phyloP scores from a whole-genome alignment of 2,888 invertebrate genomes.

The Drosophila tanythrix region DNA sequence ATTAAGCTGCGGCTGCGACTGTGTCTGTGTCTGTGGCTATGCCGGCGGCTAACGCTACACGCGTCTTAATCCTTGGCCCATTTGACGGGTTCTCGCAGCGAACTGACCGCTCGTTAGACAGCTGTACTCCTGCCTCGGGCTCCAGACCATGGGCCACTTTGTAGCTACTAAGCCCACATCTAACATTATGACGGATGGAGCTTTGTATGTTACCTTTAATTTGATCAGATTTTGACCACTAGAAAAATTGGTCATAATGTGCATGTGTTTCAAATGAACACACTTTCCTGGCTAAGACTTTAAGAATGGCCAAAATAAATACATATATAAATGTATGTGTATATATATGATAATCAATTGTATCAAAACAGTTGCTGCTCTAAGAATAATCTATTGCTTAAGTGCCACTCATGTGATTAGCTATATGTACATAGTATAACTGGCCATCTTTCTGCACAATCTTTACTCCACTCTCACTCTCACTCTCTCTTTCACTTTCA shows the following conservation, averaged over 20 bases:
- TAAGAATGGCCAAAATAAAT: neutral
- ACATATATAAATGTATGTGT: neutral
- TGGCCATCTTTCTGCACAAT: neutral
- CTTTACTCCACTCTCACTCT: constrained; percentile 8
- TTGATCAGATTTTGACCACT: constrained; percentile 65
- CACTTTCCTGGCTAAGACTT: constrained; percentile 1
- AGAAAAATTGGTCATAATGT: constrained; percentile 38
- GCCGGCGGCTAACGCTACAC: constrained; percentile 57
- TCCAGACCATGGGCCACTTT: constrained; percentile 40
- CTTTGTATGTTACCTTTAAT: constrained; percentile 65
- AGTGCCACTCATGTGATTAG: constrained; percentile 17
- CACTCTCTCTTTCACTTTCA: constrained; percentile 37
- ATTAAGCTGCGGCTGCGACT: constrained; percentile 63
- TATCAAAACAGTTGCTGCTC: neutral
- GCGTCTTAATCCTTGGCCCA: constrained; percentile 71
- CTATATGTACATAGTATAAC: neutral
- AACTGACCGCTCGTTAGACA: constrained; percentile 47
- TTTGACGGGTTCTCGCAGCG: constrained; percentile 41
- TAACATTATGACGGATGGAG: constrained; percentile 67
- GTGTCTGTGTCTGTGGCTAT: constrained; percentile 21
- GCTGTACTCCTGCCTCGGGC: constrained; percentile 23
- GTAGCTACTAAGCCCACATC: constrained; percentile 48
- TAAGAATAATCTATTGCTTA: neutral
- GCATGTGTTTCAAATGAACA: constrained; percentile 1
- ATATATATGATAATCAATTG: neutral